These are phyloP conservation scores for Crotalus tigris DNA, from an alignment of 2,113 vertebrate species.

Conservation along the genomic window DNA sequence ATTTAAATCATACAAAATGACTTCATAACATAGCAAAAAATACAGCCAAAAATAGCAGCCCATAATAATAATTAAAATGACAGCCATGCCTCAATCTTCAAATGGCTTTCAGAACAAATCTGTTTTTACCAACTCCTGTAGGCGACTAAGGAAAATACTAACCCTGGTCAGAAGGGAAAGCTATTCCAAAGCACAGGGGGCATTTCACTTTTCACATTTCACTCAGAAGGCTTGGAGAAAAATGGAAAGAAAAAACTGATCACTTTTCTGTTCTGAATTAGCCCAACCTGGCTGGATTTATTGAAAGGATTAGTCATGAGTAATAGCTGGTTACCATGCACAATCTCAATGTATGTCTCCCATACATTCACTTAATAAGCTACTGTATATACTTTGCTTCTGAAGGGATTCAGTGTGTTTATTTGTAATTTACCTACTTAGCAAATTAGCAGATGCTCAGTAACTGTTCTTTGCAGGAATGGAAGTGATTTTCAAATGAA, in stretches of 20 bases:
- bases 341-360: not conserved
- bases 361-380: not conserved
- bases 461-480: not conserved
- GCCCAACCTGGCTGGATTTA: not conserved
- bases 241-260: not conserved
- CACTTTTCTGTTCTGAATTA: not conserved
- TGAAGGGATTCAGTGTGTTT: not conserved
- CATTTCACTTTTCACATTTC: no score
- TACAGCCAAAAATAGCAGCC: not conserved
- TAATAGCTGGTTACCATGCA: not conserved
- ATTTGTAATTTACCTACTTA: not conserved
- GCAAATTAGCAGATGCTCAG: not conserved
- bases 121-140: not conserved
- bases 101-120: not conserved
- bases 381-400: not conserved
- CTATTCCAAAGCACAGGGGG: not conserved
- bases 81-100: not conserved
- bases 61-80: not conserved
- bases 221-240: not conserved
- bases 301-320: not conserved
- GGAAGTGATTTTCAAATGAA: not conserved
- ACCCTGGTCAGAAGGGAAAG: not conserved
- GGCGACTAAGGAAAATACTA: not conserved
- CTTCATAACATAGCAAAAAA: not conserved
- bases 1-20: not conserved